A percentile compares a stretch with the other conserved stretches of the same genome.
Conservation (phyloP, 2,113 vertebrate genomes). For the Phalacrocorax pelagicus region DNA sequence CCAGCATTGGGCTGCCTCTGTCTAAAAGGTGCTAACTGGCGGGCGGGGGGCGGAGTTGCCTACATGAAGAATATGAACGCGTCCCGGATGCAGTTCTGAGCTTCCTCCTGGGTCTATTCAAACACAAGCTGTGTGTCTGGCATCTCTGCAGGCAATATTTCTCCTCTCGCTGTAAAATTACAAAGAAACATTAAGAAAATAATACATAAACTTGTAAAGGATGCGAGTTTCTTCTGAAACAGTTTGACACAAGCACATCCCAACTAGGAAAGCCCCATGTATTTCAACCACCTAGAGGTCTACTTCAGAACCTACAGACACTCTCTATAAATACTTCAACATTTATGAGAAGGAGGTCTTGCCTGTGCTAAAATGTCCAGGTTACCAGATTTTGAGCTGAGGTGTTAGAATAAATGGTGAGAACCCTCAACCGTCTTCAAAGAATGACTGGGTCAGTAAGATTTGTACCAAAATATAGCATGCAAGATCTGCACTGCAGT, state of each 20-base stretch:
- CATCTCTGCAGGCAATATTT: neutral
- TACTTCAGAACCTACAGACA: neutral
- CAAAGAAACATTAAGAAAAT: neutral
- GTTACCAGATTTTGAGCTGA: fast-evolving
- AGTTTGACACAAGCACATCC: too few species aligned
- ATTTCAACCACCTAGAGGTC: neutral
- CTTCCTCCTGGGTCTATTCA: neutral
- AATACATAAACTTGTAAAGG: neutral
- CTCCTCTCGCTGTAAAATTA: neutral
- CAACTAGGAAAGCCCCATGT: fast-evolving
- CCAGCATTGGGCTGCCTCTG: neutral
- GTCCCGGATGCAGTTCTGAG: neutral
- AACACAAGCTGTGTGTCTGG: neutral
- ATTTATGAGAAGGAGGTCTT: neutral
- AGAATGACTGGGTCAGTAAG: neutral
- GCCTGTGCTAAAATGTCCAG: neutral
- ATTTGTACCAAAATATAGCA: neutral
- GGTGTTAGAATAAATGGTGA: neutral
- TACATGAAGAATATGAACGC: neutral
- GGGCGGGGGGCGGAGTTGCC: too few species aligned
- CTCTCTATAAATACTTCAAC: neutral
- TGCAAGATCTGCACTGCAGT: fast-evolving
- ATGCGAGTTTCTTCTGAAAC: neutral
- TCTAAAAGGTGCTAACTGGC: fast-evolving
- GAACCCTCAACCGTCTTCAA: neutral